These are phyloP conservation scores for Neosilurus mollespiculum DNA, from an alignment of 2,797 vertebrate genomes.

Conservation along the genomic window DNA sequence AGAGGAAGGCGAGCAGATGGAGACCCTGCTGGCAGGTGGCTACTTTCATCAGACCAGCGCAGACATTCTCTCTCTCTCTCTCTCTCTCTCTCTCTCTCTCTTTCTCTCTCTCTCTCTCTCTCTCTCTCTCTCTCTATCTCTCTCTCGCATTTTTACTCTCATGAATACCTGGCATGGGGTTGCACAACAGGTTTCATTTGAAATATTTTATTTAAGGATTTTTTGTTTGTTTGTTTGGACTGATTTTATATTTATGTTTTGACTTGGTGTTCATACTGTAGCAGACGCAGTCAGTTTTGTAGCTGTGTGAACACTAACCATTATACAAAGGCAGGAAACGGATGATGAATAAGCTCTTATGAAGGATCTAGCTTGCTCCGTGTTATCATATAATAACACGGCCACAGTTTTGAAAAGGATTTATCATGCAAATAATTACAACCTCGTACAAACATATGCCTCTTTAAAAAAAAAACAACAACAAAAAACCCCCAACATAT, in stretches of 20 bases:
- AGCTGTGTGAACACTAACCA: neutral
- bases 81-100: neutral
- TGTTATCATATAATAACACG: neutral
- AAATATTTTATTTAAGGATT: neutral
- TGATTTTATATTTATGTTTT: neutral
- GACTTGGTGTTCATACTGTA: neutral
- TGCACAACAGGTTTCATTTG: constrained; percentile 8
- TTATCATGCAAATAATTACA: neutral
- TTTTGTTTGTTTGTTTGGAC: neutral
- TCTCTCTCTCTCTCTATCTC: neutral
- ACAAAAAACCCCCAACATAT: neutral
- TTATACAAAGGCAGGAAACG: neutral
- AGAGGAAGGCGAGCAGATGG: constrained; percentile 50
- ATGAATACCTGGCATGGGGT: neutral
- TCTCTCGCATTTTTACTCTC: neutral
- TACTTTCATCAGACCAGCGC: constrained; percentile 36
- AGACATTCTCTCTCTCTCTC: neutral
- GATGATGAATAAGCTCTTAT: neutral
- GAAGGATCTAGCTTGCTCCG: neutral
- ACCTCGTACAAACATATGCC: neutral
- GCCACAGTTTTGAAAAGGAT: neutral
- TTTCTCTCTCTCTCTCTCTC: neutral
- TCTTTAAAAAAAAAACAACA: neutral
- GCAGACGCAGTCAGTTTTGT: neutral
- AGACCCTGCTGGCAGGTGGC: constrained; percentile 50